Percentiles rank a stretch among this genome's conserved stretches.
These are phyloP conservation scores for Gorsachius goisagi DNA, from an alignment of 2,113 vertebrate species.

Conservation along the genomic window DNA sequence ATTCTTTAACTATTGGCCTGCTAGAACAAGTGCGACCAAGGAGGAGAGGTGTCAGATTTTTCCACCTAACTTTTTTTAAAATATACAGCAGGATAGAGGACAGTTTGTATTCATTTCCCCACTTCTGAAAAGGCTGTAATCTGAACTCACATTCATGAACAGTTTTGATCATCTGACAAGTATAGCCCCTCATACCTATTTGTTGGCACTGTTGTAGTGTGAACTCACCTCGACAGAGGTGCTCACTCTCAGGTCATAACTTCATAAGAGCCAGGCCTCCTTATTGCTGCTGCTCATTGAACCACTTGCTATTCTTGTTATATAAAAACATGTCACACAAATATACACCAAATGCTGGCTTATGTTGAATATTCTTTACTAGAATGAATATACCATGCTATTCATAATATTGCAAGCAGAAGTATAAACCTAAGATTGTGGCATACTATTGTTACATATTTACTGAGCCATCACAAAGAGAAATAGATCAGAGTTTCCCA, in stretches of 20 bases:
- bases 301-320: background rate
- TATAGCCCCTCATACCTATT: background rate
- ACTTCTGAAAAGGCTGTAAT: background rate
- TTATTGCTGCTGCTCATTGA: background rate
- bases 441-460: background rate
- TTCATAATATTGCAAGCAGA: background rate
- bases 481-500: background rate
- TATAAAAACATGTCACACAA: background rate
- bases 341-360: background rate
- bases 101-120: background rate
- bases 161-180: background rate
- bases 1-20: background rate
- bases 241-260: background rate
- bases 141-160: background rate
- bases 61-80: background rate
- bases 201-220: accelerated
- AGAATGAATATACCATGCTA: background rate
- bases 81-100: background rate
- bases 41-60: background rate
- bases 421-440: background rate
- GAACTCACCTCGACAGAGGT: background rate
- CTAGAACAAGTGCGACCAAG: background rate
- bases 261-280: background rate
- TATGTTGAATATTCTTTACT: background rate
- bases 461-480: background rate